Conservation (phyloP, 1,140 invertebrate species). For the Metopolophium dirhodum region DNA sequence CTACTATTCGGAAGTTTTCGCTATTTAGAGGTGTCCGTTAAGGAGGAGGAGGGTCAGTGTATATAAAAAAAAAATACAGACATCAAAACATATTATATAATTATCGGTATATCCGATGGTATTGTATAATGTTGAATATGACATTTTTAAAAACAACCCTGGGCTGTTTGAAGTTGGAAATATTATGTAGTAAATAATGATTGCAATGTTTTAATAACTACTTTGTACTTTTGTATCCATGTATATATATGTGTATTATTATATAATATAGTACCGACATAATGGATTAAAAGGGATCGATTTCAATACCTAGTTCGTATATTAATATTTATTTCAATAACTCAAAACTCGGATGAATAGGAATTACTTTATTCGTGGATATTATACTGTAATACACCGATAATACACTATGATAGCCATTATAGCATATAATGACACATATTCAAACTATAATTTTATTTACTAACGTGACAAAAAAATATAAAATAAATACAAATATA, state of each 20-base stretch:
- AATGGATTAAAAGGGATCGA: neutral
- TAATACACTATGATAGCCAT: neutral
- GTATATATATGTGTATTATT: no score
- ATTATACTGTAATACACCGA: neutral
- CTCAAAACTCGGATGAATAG: neutral
- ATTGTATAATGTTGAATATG: neutral
- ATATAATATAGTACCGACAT: neutral
- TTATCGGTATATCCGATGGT: neutral
- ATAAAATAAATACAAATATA: neutral
- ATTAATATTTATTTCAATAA: neutral
- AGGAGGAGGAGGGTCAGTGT: no score
- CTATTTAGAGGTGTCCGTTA: no score
- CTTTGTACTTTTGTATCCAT: neutral
- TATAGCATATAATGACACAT: neutral
- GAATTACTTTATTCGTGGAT: neutral
- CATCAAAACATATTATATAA: neutral
- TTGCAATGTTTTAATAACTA: neutral
- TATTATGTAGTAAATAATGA: neutral
- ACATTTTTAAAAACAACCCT: neutral
- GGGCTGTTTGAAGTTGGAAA: neutral
- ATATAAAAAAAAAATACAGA: no score
- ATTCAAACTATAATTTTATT: neutral
- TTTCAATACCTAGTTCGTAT: neutral
- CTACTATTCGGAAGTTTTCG: no score
- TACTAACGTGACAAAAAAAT: neutral